A percentile compares a stretch with the other conserved stretches of the same genome.
These are phyloP conservation scores for Perca schrenkii DNA, from an alignment of 2,113 vertebrate genomes.

Conservation along the genomic window DNA sequence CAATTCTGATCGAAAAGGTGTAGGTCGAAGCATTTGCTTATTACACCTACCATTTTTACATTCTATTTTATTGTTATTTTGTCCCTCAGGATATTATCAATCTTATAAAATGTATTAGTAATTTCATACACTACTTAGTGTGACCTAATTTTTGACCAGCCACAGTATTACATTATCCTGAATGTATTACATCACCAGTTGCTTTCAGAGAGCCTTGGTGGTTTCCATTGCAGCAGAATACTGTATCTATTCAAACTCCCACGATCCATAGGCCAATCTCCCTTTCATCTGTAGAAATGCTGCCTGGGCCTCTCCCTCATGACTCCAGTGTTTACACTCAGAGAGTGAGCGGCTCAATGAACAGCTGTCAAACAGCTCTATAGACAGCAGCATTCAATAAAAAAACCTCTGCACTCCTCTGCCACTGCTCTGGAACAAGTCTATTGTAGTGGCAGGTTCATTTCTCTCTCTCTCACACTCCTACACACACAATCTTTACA, in stretches of 20 bases:
- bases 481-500: neutral
- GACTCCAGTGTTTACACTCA: slow-evolving; percentile 57
- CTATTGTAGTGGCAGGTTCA: slow-evolving; percentile 2
- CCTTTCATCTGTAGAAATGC: slow-evolving; percentile 52
- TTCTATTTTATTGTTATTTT: too few species aligned
- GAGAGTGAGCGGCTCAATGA: slow-evolving; percentile 52
- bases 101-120: too few species aligned
- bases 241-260: slow-evolving; percentile 48
- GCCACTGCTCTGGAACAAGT: slow-evolving; percentile 18
- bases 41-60: too few species aligned
- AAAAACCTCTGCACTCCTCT: slow-evolving; percentile 48
- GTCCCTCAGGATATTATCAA: too few species aligned
- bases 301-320: slow-evolving; percentile 49
- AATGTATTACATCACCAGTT: slow-evolving; percentile 33
- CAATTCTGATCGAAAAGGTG: too few species aligned
- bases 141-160: slow-evolving; percentile 16
- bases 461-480: neutral
- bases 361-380: slow-evolving; percentile 58
- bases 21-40: too few species aligned
- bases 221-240: slow-evolving; percentile 27
- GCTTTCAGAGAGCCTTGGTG: neutral
- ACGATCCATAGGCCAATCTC: slow-evolving; percentile 41
- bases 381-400: slow-evolving; percentile 50
- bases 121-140: neutral
- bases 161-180: neutral